Base-by-base conservation (phyloP, 2,113 vertebrate genomes). In the Tyto alba region DNA sequence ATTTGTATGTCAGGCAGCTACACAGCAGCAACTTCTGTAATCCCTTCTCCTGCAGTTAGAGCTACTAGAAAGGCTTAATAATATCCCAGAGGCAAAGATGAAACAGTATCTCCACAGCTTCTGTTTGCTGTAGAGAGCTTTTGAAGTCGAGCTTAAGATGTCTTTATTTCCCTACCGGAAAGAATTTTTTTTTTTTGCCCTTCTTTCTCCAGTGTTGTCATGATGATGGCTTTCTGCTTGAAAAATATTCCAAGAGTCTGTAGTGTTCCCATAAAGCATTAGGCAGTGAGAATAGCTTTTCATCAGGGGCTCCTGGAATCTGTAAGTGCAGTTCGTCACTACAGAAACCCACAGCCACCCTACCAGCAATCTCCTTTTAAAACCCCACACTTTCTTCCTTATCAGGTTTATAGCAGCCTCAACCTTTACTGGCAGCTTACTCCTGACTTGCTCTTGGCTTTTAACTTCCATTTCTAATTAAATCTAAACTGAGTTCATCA, bases 31-130 rank as follows among this genome's bases (percentile, higher is more conserved):
- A 97, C 97, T 98, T 98, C 97, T 98, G 98, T 99, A 98, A 99
- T 99, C 98, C 98, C 96, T 98, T 98, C 96, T 98, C 98, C 98
- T 98, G 97, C 98, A 98, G 98, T 98, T 98, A 97, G 98, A 98
- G 98, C 98, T 98, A 98, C 98, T 98, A 99, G 98, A 98, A 98
- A 99, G 98, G 98, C 98, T 99, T 99, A 99, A 99, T 99, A 99
- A 99, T 98, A 99, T 99, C 99, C 99, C 99, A 99, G 98, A 99
- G 99, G 99, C 98, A 98, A 98, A 99, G 98, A 99, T 99, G 99
- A 99, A 99, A 99, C 98, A 75, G 97, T 98, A 98, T 99, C 98
- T 99, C 98, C 97, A 98, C 98, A 98, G 98, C 98, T 98, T 98
- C 98, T 99, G 98, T 99, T 99, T 99, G 99, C 98, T 98, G 98